These are phyloP conservation scores for Phymanthus crucifer DNA, from an alignment of 92 coral and sea anemone species.

Conservation along the genomic window DNA sequence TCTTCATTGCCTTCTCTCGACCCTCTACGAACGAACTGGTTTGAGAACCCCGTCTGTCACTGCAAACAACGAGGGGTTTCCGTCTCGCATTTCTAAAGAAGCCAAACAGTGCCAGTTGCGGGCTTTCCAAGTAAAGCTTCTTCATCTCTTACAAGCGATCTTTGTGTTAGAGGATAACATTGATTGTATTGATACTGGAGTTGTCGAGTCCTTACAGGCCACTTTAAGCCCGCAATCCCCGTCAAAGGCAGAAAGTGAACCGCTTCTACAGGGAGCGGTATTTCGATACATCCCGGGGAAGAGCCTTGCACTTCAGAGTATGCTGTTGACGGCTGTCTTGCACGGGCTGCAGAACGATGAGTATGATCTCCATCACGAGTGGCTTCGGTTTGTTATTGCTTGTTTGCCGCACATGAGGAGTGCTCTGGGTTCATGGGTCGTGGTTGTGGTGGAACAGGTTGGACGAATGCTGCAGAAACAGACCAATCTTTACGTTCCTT, in stretches of 20 bases:
- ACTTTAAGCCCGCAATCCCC: slow-evolving; percentile 41
- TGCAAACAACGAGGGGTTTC: slow-evolving; percentile 23
- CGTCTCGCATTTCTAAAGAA: slow-evolving; percentile 24
- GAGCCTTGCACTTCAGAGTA: slow-evolving; percentile 80
- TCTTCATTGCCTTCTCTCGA: slow-evolving; percentile 85
- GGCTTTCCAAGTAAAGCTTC: slow-evolving; percentile 72
- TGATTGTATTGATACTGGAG: slow-evolving; percentile 55
- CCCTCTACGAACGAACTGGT: slow-evolving; percentile 75
- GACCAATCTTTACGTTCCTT: slow-evolving; percentile 55
- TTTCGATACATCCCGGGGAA: slow-evolving; percentile 81
- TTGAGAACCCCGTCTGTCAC: slow-evolving; percentile 20
- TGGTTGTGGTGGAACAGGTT: slow-evolving; percentile 82
- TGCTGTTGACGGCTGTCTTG: slow-evolving; percentile 84
- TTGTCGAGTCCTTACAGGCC: slow-evolving; percentile 55
- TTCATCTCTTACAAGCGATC: slow-evolving; percentile 81
- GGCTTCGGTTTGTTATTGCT: slow-evolving; percentile 91
- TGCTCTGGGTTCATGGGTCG: slow-evolving; percentile 87
- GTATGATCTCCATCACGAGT: slow-evolving; percentile 83
- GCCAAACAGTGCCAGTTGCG: slow-evolving; percentile 57
- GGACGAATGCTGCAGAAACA: slow-evolving; percentile 71
- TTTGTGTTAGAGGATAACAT: slow-evolving; percentile 82
- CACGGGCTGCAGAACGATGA: slow-evolving; percentile 84
- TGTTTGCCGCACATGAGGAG: slow-evolving; percentile 91
- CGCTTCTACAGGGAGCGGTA: slow-evolving; percentile 49
- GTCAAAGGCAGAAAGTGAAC: slow-evolving; percentile 68